Evolutionary conservation across 64 coral and sea anemone species (phyloP).

Genomic region (Pachyseris speciosa): DNA sequence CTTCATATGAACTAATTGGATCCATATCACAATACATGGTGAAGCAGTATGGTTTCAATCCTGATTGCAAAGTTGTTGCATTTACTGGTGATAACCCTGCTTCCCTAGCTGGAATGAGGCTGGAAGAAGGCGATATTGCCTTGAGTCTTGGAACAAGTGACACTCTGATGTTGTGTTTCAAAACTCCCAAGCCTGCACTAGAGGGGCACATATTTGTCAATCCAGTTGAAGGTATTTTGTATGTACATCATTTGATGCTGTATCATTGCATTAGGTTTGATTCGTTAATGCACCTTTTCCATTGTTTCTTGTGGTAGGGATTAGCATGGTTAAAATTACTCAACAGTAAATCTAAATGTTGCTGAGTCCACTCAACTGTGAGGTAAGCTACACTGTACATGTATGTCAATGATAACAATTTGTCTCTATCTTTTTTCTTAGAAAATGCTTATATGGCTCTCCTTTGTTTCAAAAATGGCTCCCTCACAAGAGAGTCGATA

Average conservation of each 20-base stretch:
- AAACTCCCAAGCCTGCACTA: slow-evolving; percentile 76
- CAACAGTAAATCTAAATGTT: too few species aligned
- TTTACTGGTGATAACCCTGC: slow-evolving; percentile 99
- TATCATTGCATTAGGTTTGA: too few species aligned
- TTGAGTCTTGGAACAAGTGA: slow-evolving; percentile 96
- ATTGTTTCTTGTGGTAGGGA: too few species aligned
- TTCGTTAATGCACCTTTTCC: too few species aligned
- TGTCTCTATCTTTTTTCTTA: slow-evolving; percentile 20
- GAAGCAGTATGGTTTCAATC: slow-evolving; percentile 73
- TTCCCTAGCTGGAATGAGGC: slow-evolving; percentile 92
- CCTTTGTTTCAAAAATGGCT: slow-evolving; percentile 97
- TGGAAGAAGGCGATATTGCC: slow-evolving; percentile 83
- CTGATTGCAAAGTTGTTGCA: slow-evolving; percentile 92
- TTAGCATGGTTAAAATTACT: too few species aligned
- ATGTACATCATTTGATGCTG: neutral
- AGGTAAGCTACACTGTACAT: too few species aligned
- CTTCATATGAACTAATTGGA: slow-evolving; percentile 76
- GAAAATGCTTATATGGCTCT: slow-evolving; percentile 96
- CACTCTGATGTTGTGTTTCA: slow-evolving; percentile 90
- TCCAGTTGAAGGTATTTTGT: slow-evolving; percentile 81
- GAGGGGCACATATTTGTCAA: slow-evolving; percentile 99
- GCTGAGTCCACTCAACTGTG: too few species aligned
- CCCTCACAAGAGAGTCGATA: slow-evolving; percentile 86
- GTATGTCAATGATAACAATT: neutral
- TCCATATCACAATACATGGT: slow-evolving; percentile 81